Conservation (phyloP, 2,888 invertebrate species). For the Pasiphila rectangulata region DNA sequence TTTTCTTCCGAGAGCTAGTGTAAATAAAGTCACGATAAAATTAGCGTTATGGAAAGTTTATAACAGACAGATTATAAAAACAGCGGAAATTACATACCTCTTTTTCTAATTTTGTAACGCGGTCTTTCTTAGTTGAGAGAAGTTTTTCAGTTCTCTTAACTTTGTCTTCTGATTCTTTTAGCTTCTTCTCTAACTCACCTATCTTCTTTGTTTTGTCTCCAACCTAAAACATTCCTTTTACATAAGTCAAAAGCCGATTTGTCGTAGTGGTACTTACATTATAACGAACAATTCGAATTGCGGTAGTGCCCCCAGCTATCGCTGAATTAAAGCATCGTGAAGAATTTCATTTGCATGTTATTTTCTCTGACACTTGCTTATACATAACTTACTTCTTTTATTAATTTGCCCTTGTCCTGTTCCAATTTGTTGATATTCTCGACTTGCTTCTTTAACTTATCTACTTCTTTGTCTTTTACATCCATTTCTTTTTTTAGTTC, state of each 20-base stretch:
- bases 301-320: too few relatives aligned
- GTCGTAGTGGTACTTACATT: too few relatives aligned
- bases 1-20: constrained; percentile 75
- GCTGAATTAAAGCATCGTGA: too few relatives aligned
- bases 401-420: constrained; percentile 80
- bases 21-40: constrained; percentile 10
- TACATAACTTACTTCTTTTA: constrained; percentile 81
- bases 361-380: too few relatives aligned
- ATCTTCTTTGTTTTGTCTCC: constrained; percentile 83
- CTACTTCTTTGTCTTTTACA: constrained; percentile 82
- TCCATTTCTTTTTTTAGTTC: constrained; percentile 83
- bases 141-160: constrained; percentile 81
- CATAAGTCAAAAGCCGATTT: too few relatives aligned
- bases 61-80: background rate
- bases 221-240: constrained; percentile 76
- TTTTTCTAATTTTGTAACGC: constrained; percentile 81
- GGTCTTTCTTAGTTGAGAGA: constrained; percentile 77
- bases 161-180: constrained; percentile 85
- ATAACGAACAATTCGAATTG: too few relatives aligned
- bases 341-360: too few relatives aligned
- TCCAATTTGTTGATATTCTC: constrained; percentile 71
- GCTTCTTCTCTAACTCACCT: constrained; percentile 83
- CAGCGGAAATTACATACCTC: constrained; percentile 70
- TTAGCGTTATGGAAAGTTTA: background rate
- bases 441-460: constrained; percentile 82